Evolutionary conservation across 2,797 vertebrate species (phyloP).

Genomic region (Eulemur coronatus): DNA sequence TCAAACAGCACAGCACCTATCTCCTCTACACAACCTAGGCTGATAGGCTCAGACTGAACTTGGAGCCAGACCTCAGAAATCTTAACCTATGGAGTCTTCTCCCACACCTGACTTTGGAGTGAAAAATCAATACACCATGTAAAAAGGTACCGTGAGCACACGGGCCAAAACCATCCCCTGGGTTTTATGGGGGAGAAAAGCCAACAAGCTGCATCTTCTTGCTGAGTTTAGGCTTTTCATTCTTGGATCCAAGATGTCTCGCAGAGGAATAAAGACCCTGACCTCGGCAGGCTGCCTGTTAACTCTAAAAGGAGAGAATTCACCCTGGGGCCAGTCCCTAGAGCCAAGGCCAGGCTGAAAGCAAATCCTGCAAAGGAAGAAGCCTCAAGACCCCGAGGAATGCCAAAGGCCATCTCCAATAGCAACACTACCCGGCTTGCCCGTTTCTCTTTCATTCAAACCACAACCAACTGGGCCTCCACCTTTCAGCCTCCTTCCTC

Average conservation of each 20-base stretch:
- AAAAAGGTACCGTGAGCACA: neutral
- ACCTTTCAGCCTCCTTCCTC: neutral
- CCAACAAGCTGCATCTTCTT: neutral
- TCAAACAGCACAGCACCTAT: neutral
- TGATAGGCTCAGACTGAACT: neutral
- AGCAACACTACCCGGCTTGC: neutral
- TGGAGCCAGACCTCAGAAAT: neutral
- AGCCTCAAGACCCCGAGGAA: neutral
- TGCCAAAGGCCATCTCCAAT: neutral
- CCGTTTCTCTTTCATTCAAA: constrained; percentile 3
- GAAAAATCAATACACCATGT: constrained; percentile 25
- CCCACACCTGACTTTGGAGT: constrained; percentile 41
- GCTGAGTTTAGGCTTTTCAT: constrained; percentile 17
- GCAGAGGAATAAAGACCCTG: neutral
- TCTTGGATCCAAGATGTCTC: neutral
- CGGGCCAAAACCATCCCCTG: neutral
- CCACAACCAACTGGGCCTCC: neutral
- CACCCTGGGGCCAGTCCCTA: neutral
- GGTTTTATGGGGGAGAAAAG: neutral
- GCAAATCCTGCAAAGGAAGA: neutral
- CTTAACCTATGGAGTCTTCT: neutral
- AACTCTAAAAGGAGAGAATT: neutral
- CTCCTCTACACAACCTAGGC: neutral
- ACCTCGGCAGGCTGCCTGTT: neutral
- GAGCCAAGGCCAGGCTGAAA: neutral